phyloP scores from a whole-genome alignment of 2,113 vertebrate genomes.

The Paratilapia polleni region DNA sequence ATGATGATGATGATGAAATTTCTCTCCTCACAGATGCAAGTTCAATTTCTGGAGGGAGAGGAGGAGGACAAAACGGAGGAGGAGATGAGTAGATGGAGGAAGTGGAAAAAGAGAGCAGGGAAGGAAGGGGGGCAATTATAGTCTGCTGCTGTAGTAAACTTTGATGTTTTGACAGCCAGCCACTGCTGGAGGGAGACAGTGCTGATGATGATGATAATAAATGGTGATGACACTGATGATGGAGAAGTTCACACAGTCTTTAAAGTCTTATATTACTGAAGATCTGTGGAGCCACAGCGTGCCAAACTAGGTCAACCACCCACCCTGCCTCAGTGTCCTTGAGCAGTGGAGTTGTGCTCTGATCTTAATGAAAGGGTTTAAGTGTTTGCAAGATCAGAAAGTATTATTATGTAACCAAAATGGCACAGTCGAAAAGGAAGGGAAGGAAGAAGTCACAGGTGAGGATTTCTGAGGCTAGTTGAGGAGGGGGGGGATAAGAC shows the following conservation, averaged over 20 bases:
- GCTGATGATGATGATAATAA: constrained; percentile 53
- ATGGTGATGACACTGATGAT: constrained; percentile 53
- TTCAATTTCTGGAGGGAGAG: constrained; percentile 22
- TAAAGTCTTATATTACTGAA: constrained; percentile 30
- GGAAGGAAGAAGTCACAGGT: neutral
- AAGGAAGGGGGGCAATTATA: constrained; percentile 45
- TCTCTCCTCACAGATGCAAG: constrained; percentile 29
- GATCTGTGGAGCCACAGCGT: constrained; percentile 17
- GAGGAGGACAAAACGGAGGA: constrained; percentile 1
- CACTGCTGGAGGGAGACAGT: constrained; percentile 56
- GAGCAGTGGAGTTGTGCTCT: constrained; percentile 4
- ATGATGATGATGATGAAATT: constrained; percentile 51
- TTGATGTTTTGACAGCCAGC: constrained; percentile 68
- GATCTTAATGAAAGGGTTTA: constrained; percentile 8
- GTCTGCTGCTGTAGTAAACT: constrained; percentile 34
- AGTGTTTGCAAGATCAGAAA: neutral
- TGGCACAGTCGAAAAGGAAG: neutral
- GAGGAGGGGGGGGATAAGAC: neutral
- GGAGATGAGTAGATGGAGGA: constrained; percentile 33
- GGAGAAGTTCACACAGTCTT: constrained; percentile 44
- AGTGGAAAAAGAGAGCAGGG: constrained; percentile 19
- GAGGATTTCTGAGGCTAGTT: constrained; percentile 10
- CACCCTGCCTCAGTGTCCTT: constrained; percentile 11
- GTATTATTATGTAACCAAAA: neutral
- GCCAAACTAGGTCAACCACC: constrained; percentile 21